Evolutionary conservation across 2,113 vertebrate species (phyloP).

Genomic region (Promerops cafer): DNA sequence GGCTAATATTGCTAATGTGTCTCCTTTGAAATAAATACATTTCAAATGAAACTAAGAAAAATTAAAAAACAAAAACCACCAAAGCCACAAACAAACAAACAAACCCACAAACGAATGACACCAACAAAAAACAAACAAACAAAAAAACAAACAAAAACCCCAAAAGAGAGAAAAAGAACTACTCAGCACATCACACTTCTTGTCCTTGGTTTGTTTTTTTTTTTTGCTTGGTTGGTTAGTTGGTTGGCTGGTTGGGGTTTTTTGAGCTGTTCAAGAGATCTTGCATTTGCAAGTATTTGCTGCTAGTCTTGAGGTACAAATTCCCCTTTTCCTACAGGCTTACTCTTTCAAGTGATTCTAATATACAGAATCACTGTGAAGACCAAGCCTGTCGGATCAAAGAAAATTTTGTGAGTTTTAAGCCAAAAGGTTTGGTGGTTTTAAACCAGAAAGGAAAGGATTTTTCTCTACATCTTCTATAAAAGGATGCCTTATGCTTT

Average conservation of each 20-base stretch:
- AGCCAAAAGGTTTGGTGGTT: background rate
- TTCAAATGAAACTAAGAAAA: background rate
- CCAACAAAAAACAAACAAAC: background rate
- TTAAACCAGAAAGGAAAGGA: background rate
- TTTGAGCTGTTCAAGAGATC: background rate
- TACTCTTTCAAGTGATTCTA: background rate
- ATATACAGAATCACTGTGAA: background rate
- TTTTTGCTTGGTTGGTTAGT: background rate
- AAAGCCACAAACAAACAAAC: background rate
- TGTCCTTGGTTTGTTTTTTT: fast-evolving
- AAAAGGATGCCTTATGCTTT: background rate
- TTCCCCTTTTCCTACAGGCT: background rate
- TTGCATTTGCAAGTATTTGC: background rate
- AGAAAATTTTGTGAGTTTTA: background rate
- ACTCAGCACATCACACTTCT: background rate
- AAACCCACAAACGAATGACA: background rate
- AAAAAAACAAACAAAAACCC: background rate
- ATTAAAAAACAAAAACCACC: too few relatives aligned
- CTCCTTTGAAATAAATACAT: background rate
- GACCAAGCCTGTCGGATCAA: background rate
- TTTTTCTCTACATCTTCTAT: background rate
- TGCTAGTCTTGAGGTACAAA: background rate
- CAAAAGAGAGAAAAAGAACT: background rate
- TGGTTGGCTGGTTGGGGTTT: background rate
- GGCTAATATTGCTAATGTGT: background rate